phyloP scores from a whole-genome alignment of 2,888 invertebrate species.

The Adela reaumurella region DNA sequence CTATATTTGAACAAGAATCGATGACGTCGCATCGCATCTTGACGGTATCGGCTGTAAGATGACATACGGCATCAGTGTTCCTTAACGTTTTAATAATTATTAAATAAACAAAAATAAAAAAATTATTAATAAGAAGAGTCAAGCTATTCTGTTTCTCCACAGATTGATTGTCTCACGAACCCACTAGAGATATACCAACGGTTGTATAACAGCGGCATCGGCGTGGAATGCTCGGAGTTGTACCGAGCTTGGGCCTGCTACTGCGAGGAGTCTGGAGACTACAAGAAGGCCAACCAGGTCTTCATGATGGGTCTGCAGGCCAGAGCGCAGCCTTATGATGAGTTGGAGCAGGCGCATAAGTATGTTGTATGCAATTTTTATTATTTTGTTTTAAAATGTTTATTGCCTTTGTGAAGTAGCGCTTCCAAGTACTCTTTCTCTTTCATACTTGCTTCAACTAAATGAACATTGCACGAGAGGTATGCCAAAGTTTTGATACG shows the following conservation, averaged over 20 bases:
- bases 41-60: no score
- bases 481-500: no score
- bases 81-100: background rate
- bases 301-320: slow-evolving; percentile 73
- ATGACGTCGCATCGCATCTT: no score
- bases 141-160: no score
- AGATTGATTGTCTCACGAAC: slow-evolving; percentile 75
- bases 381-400: background rate
- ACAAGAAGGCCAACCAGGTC: slow-evolving; percentile 77
- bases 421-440: no score
- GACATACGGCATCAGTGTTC: no score
- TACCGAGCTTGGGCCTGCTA: slow-evolving; percentile 90
- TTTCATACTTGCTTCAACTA: no score
- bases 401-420: no score
- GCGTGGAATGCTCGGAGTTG: slow-evolving; percentile 76
- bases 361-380: slow-evolving; percentile 25
- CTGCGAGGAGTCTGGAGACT: slow-evolving; percentile 77
- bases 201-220: slow-evolving; percentile 76
- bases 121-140: background rate
- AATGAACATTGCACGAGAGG: no score
- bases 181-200: slow-evolving; percentile 77
- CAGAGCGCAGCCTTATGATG: slow-evolving; percentile 76
- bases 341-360: slow-evolving; percentile 70
- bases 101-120: no score
- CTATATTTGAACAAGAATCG: no score